Percentiles rank a stretch among this genome's conserved stretches.
These are phyloP conservation scores for Selene dorsalis DNA, from an alignment of 2,797 vertebrate species.

Conservation along the genomic window DNA sequence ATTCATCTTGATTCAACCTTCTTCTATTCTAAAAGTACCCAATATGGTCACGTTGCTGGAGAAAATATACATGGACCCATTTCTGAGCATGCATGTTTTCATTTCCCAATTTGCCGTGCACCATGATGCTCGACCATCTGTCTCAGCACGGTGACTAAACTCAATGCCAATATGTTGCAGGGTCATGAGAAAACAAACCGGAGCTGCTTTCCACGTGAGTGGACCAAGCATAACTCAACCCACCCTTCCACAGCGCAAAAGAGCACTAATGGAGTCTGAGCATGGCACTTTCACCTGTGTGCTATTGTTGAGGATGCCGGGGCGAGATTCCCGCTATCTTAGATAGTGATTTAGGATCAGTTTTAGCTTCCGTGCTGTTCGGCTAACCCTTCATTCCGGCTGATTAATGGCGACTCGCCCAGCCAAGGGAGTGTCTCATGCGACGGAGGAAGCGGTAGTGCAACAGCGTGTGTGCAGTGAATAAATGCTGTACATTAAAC, in stretches of 20 bases:
- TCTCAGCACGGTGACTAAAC: slow-evolving; percentile 78
- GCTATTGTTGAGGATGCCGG: not conserved
- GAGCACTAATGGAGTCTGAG: slow-evolving; percentile 7
- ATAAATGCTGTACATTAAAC: slow-evolving; percentile 84
- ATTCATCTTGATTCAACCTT: not conserved
- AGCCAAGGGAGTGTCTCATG: slow-evolving; percentile 80
- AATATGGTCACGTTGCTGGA: slow-evolving; percentile 57
- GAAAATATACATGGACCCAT: slow-evolving; percentile 60
- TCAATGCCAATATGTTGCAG: slow-evolving; percentile 83
- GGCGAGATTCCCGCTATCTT: slow-evolving; percentile 14
- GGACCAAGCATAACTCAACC: slow-evolving; percentile 50
- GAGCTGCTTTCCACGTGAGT: slow-evolving; percentile 71
- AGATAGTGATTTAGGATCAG: slow-evolving; percentile 36
- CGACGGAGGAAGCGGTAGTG: slow-evolving; percentile 78
- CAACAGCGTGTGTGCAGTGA: slow-evolving; percentile 79
- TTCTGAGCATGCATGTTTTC: slow-evolving; percentile 76
- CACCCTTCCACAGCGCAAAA: not conserved
- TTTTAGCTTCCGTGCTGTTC: slow-evolving; percentile 56
- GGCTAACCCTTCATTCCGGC: slow-evolving; percentile 63
- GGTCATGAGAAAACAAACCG: slow-evolving; percentile 84
- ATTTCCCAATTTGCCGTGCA: slow-evolving; percentile 83
- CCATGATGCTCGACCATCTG: slow-evolving; percentile 89
- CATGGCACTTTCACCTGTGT: slow-evolving; percentile 29
- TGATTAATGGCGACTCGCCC: slow-evolving; percentile 79
- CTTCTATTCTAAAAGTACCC: slow-evolving; percentile 29